A percentile compares a stretch with the other conserved stretches of the same genome.
Evolutionary conservation across 2,113 vertebrate species (phyloP).

Genomic region (Andinoacara biseriatus): DNA sequence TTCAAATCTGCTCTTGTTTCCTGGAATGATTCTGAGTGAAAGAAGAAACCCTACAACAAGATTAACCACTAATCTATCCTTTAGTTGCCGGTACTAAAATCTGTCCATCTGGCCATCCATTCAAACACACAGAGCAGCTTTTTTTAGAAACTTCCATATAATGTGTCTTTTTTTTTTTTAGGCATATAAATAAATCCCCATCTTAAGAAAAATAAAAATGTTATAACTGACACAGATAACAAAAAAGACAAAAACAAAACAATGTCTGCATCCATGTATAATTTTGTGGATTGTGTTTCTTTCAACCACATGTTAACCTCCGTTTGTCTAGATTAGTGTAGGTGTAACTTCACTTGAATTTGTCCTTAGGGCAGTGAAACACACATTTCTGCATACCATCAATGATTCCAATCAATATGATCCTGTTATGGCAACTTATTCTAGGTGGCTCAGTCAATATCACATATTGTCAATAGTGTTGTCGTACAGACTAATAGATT

Average conservation of each 20-base stretch:
- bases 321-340: slow-evolving; percentile 15
- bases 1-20: slow-evolving; percentile 78
- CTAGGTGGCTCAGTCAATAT: slow-evolving; percentile 63
- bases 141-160: slow-evolving; percentile 25
- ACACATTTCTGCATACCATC: slow-evolving; percentile 48
- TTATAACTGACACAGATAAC: neutral
- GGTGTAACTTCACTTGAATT: slow-evolving; percentile 62
- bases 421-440: slow-evolving; percentile 71
- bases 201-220: neutral
- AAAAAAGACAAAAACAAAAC: neutral
- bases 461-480: slow-evolving; percentile 40
- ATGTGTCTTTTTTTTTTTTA: slow-evolving; percentile 17
- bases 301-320: neutral
- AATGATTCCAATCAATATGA: slow-evolving; percentile 63
- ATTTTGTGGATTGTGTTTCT: neutral
- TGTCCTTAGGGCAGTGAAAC: slow-evolving; percentile 63
- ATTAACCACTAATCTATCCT: slow-evolving; percentile 74
- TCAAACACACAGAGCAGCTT: slow-evolving; percentile 30
- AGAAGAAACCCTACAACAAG: slow-evolving; percentile 76
- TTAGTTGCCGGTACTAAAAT: slow-evolving; percentile 62
- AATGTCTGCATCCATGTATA: neutral
- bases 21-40: slow-evolving; percentile 74
- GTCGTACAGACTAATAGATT: slow-evolving; percentile 36
- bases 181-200: neutral
- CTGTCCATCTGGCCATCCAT: slow-evolving; percentile 52